phyloP scores from a whole-genome alignment of 53 echinoderm and acorn worm genomes.

The Echinarachnius parma region DNA sequence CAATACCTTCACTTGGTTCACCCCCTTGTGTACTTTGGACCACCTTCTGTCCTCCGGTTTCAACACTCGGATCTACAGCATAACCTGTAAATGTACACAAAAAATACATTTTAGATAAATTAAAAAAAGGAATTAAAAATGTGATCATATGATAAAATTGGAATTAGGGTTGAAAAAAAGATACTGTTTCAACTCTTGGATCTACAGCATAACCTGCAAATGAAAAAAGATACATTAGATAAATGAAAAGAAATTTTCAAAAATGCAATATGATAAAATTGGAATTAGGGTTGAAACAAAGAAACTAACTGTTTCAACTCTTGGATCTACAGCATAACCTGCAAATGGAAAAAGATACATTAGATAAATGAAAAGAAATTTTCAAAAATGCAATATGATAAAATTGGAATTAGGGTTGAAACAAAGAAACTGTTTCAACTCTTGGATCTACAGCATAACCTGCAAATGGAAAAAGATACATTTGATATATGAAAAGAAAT shows the following conservation, averaged over 20 bases:
- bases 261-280: too few species aligned
- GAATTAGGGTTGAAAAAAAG: not conserved
- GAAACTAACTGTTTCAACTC: conserved; percentile 54
- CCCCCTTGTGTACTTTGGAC: conserved; percentile 45
- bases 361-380: too few species aligned
- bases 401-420: too few species aligned
- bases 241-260: too few species aligned
- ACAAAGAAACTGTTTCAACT: too few species aligned
- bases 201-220: not conserved
- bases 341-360: not conserved
- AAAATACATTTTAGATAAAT: not conserved
- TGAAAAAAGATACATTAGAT: not conserved
- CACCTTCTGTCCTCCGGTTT: conserved; percentile 40
- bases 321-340: conserved; percentile 95
- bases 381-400: too few species aligned
- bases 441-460: too few species aligned
- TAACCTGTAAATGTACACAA: conserved; percentile 49
- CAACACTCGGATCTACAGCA: conserved; percentile 87
- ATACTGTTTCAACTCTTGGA: too few species aligned
- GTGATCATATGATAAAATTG: too few species aligned
- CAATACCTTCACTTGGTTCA: conserved; percentile 53
- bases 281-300: too few species aligned
- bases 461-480: not conserved
- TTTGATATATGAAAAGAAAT: too few species aligned
- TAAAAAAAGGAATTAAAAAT: too few species aligned